Base-by-base conservation (phyloP, 2,113 vertebrate species). In the Peromyscus polionotus region DNA sequence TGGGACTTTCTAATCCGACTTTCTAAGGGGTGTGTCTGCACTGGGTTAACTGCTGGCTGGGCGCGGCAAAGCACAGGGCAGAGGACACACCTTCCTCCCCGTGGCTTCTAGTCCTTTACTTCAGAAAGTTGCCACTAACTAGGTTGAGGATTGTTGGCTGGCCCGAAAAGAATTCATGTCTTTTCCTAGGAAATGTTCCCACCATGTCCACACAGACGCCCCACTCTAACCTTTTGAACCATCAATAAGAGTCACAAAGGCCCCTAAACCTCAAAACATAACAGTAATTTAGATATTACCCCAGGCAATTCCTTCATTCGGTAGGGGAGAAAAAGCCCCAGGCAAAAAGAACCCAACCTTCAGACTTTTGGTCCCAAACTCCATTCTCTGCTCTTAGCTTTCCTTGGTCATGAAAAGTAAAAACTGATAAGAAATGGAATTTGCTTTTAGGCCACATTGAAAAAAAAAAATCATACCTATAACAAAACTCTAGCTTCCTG, bases 371-470 rank as follows among this genome's bases (percentile, higher is more conserved):
- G 33, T 65, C 39, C 45, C 81, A 39, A 76, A 75, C 22, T 70
- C n/a, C 72, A 59, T 76, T 63, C 75, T 90, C 65, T 54, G 54
- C 22, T 54, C 48, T n/a, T 90, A 13, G 42, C 22, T 94, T 83
- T 48, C 76, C n/a, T 76, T 80, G 79, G 73, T 79, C 86, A 96
- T 33, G 88, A 88, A 93, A 88, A 81, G 45, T 88, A 85, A 94
- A 95, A 90, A 79, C 61, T 59, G 90, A 76, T 86, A 96, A 84
- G 91, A 96, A 94, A 97, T 67, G 13, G n/a, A 95, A 90, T 59
- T 88, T 91, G 63, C 88, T 91, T 91, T 51, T n/a, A 95, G 90
- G 81, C 80, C 68, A 26, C 77, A 61, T 31, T 10, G n/a, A 63
- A 68, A 79, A 51, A 79, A 51, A 73, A n/a, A 89, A 83, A 75